Evolutionary conservation across 1,140 invertebrate genomes (phyloP).

Genomic region (Temnothorax nylanderi): DNA sequence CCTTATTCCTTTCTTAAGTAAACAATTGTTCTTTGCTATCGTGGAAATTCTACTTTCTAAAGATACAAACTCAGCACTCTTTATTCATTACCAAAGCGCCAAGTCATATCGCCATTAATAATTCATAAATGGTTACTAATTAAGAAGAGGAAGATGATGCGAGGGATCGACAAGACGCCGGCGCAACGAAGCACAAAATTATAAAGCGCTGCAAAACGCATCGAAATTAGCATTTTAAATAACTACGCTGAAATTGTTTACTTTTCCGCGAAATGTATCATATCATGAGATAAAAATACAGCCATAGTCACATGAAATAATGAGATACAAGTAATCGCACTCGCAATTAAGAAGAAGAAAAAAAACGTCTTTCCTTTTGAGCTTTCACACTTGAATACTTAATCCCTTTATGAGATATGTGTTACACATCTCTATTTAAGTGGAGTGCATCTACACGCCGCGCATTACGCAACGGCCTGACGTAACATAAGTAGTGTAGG

Average conservation of each 20-base stretch:
- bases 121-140: conserved; percentile 48
- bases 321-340: not conserved
- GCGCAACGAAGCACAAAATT: not conserved
- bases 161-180: not conserved
- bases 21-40: not conserved
- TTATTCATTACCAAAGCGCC: conserved; percentile 30
- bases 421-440: conserved; percentile 17
- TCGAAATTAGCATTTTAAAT: conserved; percentile 11
- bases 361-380: not conserved
- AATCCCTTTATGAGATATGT: not conserved
- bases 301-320: not conserved
- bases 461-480: conserved; percentile 8
- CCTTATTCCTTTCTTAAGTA: not conserved
- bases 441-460: not conserved
- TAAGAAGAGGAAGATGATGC: not conserved
- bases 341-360: not conserved
- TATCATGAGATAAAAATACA: not conserved
- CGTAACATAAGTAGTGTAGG: conserved; percentile 43
- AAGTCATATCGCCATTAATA: conserved; percentile 38
- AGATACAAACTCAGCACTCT: not conserved
- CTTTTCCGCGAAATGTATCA: not conserved
- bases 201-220: not conserved
- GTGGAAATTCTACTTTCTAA: not conserved
- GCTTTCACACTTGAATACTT: not conserved
- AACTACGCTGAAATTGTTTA: not conserved